These are phyloP conservation scores for Pelobates fuscus DNA, from an alignment of 2,113 vertebrate genomes.

Conservation along the genomic window DNA sequence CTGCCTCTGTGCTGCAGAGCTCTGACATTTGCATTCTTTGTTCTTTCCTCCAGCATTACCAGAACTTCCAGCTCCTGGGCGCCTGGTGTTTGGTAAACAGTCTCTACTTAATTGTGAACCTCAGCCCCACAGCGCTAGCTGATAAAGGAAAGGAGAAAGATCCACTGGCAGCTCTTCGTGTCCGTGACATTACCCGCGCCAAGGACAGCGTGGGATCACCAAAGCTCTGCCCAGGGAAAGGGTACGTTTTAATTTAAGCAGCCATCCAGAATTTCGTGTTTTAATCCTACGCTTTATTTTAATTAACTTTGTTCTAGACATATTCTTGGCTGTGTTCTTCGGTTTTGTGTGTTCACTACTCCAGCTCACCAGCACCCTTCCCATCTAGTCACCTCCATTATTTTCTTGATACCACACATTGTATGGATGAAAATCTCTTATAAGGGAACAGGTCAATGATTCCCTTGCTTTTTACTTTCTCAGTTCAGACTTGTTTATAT, in stretches of 20 bases:
- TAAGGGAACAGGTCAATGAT: too few species aligned
- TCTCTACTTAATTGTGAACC: constrained; percentile 94
- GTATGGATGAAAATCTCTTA: too few species aligned
- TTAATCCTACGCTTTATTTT: too few species aligned
- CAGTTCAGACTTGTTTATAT: too few species aligned
- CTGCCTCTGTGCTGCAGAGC: background rate
- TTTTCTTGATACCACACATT: too few species aligned
- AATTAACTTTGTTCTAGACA: too few species aligned
- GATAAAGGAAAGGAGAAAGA: constrained; percentile 99
- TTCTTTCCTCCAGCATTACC: constrained; percentile 81
- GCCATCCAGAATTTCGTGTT: too few species aligned
- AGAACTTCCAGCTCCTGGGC: constrained; percentile 97
- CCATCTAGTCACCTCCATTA: too few species aligned
- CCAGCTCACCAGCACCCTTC: too few species aligned
- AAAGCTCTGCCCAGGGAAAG: constrained; percentile 94
- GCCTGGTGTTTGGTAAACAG: constrained; percentile 98
- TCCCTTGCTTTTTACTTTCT: too few species aligned
- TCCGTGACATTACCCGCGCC: constrained; percentile 88
- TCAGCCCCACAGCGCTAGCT: constrained; percentile 93
- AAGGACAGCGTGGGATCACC: constrained; percentile 96
- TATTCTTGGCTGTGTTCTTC: too few species aligned
- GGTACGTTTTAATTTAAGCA: constrained; percentile 71
- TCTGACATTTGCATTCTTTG: background rate
- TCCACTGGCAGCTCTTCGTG: constrained; percentile 90
- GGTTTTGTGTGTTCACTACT: too few species aligned